A percentile compares a stretch with the other conserved stretches of the same genome.
phyloP scores from a whole-genome alignment of 2,797 vertebrate genomes.

The Presbytis comata region DNA sequence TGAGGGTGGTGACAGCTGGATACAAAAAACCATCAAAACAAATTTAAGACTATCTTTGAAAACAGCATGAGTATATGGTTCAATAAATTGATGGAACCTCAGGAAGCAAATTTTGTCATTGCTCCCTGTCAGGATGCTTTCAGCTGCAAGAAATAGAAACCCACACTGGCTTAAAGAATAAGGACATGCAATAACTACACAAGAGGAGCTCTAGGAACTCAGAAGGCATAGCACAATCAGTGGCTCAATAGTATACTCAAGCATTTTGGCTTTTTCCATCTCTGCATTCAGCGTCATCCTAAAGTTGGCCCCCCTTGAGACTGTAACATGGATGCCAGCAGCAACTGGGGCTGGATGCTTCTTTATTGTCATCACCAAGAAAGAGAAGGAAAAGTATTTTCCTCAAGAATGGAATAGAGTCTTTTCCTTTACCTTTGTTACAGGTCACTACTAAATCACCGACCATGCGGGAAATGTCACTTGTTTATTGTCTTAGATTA shows the following conservation, averaged over 20 bases:
- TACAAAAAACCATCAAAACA: not conserved
- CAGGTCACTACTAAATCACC: not conserved
- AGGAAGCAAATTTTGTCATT: not conserved
- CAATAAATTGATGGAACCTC: not conserved
- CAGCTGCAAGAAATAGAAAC: not conserved
- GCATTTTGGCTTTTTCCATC: not conserved
- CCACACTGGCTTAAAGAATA: not conserved
- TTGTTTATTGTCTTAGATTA: not conserved
- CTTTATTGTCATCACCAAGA: not conserved
- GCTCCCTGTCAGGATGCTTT: not conserved
- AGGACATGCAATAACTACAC: not conserved
- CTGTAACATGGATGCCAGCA: not conserved
- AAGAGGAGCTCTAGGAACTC: not conserved
- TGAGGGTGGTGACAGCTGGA: not conserved
- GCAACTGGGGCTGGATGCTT: not conserved
- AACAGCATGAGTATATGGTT: not conserved
- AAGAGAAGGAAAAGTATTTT: not conserved
- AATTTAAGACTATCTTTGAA: not conserved
- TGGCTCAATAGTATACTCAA: not conserved
- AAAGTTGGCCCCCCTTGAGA: not conserved
- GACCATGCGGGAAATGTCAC: not conserved
- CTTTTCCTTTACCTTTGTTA: not conserved
- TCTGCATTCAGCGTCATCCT: not conserved
- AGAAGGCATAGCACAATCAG: not conserved
- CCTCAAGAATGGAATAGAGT: not conserved